These are phyloP conservation scores for Micromussa lordhowensis DNA, from an alignment of 92 coral and sea anemone species.

Conservation along the genomic window DNA sequence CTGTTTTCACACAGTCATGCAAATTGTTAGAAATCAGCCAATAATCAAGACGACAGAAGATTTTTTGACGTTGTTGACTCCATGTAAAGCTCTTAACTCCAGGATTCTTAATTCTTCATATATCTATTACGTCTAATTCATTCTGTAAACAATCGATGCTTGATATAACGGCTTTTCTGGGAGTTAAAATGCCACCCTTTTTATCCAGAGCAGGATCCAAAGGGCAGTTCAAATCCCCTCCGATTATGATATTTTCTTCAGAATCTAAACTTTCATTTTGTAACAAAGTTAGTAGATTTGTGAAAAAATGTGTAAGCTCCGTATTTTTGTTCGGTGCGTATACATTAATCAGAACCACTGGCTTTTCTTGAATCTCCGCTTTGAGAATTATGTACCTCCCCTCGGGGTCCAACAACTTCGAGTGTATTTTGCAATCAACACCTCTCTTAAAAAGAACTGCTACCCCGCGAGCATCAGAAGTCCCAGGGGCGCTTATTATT, in stretches of 20 bases:
- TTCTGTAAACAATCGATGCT: conserved; percentile 11
- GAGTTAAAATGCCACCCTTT: not conserved
- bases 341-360: not conserved
- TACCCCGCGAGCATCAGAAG: not conserved
- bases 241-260: conserved; percentile 11
- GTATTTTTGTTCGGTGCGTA: conserved; percentile 10
- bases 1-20: too few species aligned
- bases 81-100: conserved; percentile 3
- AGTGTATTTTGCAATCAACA: not conserved
- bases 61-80: conserved; percentile 9
- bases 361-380: not conserved
- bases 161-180: not conserved
- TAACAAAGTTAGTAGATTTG: not conserved
- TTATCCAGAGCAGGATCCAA: not conserved
- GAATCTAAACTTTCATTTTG: conserved; percentile 11
- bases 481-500: not conserved
- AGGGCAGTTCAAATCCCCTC: conserved; percentile 25
- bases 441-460: too few species aligned
- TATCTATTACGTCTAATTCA: conserved; percentile 13
- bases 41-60: not conserved
- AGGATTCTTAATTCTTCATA: conserved; percentile 19
- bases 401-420: not conserved
- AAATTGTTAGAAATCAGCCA: conserved; percentile 6
- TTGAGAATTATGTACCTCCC: not conserved
- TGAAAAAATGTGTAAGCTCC: not conserved